Evolutionary conservation across 2,113 vertebrate genomes (phyloP).

Genomic region (Hylia prasina): DNA sequence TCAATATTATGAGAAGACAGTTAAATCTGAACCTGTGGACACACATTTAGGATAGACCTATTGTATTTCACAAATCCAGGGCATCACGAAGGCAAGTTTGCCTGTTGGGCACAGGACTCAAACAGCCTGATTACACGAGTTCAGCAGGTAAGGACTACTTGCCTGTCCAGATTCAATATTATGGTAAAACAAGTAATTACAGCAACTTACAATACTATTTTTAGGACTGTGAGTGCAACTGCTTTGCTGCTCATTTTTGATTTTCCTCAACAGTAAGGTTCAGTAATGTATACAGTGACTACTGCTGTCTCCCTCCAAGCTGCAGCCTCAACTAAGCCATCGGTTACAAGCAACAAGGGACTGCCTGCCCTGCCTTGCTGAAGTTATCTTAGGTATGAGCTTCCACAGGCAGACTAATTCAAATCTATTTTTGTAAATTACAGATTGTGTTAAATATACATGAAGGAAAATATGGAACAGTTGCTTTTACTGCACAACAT

Average conservation of each 20-base stretch:
- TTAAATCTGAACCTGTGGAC: not conserved
- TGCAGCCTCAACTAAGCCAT: not conserved
- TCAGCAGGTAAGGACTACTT: not conserved
- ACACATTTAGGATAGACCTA: not conserved
- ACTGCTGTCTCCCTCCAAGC: not conserved
- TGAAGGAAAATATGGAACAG: not conserved
- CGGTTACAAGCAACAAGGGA: not conserved
- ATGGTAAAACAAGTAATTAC: not conserved
- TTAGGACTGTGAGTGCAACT: not conserved
- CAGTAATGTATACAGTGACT: not conserved
- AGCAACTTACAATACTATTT: not conserved
- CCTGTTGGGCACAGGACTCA: not conserved
- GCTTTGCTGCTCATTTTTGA: not conserved
- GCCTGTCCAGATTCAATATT: not conserved
- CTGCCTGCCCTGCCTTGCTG: not conserved
- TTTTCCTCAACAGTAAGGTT: not conserved
- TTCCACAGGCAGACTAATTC: slow-evolving; percentile 10
- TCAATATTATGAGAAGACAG: not conserved
- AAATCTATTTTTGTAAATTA: slow-evolving; percentile 31
- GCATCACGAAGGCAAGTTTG: not conserved
- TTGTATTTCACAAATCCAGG: not conserved
- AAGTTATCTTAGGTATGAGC: not conserved
- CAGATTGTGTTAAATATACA: slow-evolving; percentile 32
- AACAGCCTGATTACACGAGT: not conserved
- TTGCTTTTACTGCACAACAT: not conserved